Percentiles rank a stretch among this genome's conserved stretches.
phyloP scores from a whole-genome alignment of 2,888 invertebrate species.

The Cosmorhoe ocellata region DNA sequence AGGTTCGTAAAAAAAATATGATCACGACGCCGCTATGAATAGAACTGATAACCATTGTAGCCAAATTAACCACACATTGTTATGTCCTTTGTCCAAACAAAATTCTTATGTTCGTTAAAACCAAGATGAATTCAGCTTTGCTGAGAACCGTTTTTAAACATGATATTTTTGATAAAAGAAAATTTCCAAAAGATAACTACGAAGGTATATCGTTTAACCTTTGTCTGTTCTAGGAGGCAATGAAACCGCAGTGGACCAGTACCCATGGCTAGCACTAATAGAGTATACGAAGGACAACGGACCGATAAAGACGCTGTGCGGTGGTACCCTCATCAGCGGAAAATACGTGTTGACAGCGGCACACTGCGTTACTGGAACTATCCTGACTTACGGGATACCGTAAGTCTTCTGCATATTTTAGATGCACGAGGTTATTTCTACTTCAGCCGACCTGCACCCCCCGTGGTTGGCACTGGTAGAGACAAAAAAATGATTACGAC shows the following conservation, averaged over 20 bases:
- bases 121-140: no score
- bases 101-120: no score
- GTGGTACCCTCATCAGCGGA: conserved; percentile 23
- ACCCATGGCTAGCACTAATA: conserved; percentile 81
- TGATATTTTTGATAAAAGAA: no score
- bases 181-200: no score
- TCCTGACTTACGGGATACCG: conserved; percentile 13
- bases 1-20: conserved; percentile 48
- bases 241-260: conserved; percentile 65
- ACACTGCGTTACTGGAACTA: conserved; percentile 69
- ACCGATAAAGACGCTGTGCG: conserved; percentile 63
- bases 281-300: conserved; percentile 66
- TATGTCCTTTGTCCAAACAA: no score
- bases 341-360: conserved; percentile 53
- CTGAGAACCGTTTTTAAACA: no score
- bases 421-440: conserved; percentile 22
- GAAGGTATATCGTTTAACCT: background rate
- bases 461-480: conserved; percentile 82
- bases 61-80: no score
- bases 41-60: no score
- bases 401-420: background rate
- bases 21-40: no score
- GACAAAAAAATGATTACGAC: conserved; percentile 45
- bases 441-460: conserved; percentile 79
- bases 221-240: conserved; percentile 10